Evolutionary conservation across 2,888 invertebrate genomes (phyloP).

Genomic region (Artemia sinica): DNA sequence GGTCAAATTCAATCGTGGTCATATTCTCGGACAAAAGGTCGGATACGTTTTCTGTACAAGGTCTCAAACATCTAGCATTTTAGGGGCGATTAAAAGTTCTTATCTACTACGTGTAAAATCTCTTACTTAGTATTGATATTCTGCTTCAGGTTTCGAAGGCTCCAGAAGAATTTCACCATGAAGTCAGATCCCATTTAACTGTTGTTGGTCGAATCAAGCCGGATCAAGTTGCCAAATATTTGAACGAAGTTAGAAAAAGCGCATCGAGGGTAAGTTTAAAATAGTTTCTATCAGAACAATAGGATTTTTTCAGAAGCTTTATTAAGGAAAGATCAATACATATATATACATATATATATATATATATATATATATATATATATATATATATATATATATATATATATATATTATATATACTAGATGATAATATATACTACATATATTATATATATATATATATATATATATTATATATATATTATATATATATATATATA

Average conservation of each 20-base stretch:
- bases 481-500: too few species aligned
- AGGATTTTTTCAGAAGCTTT: background rate
- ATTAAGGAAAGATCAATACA: too few species aligned
- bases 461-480: background rate
- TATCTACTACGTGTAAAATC: too few species aligned
- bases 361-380: conserved; percentile 12
- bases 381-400: background rate
- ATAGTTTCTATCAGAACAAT: conserved; percentile 13
- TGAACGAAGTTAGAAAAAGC: conserved; percentile 69
- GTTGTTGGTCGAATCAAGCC: conserved; percentile 82
- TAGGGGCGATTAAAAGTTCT: too few species aligned
- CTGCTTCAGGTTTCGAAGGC: conserved; percentile 38
- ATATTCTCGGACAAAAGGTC: too few species aligned
- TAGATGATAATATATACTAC: too few species aligned
- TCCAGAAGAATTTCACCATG: conserved; percentile 47
- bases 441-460: conserved; percentile 12
- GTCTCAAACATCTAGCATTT: too few species aligned
- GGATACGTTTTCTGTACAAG: too few species aligned
- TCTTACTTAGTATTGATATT: too few species aligned
- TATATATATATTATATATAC: background rate
- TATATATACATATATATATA: too few species aligned
- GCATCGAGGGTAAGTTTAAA: conserved; percentile 46
- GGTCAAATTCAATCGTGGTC: too few species aligned
- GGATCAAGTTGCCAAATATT: conserved; percentile 78
- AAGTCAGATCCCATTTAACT: conserved; percentile 50